A percentile compares a stretch with the other conserved stretches of the same genome.
Evolutionary conservation across 2,888 invertebrate species (phyloP).

Genomic region (Acanthosepion pharaonis): DNA sequence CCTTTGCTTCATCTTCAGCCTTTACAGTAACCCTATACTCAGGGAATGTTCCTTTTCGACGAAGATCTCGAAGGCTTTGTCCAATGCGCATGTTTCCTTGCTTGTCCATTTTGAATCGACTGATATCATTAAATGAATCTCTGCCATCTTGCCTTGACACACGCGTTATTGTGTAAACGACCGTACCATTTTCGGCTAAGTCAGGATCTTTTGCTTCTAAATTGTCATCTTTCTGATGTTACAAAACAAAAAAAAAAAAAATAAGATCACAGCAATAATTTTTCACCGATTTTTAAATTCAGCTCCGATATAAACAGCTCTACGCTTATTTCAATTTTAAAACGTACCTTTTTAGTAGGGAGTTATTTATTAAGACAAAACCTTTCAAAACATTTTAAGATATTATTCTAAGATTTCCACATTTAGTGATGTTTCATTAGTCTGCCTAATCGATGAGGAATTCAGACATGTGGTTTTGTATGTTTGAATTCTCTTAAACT

Average conservation of each 20-base stretch:
- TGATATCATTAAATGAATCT: slow-evolving; percentile 51
- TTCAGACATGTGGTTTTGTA: too few species aligned
- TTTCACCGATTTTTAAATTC: too few species aligned
- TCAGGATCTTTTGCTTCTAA: slow-evolving; percentile 53
- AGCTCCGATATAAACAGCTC: too few species aligned
- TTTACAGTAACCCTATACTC: slow-evolving; percentile 52
- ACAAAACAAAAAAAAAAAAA: background rate
- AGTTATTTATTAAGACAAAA: too few species aligned
- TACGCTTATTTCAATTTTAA: too few species aligned
- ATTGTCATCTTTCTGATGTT: slow-evolving; percentile 48
- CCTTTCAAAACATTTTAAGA: too few species aligned
- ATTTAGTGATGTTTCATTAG: too few species aligned
- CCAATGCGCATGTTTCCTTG: slow-evolving; percentile 51
- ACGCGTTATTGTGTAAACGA: slow-evolving; percentile 51
- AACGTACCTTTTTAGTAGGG: too few species aligned
- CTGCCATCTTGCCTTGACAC: slow-evolving; percentile 49
- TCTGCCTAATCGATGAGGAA: too few species aligned
- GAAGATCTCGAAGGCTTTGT: slow-evolving; percentile 53
- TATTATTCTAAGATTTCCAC: too few species aligned
- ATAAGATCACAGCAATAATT: background rate
- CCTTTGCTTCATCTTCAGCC: slow-evolving; percentile 53
- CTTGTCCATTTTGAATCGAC: slow-evolving; percentile 53
- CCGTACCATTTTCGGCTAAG: slow-evolving; percentile 52
- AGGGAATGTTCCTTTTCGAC: slow-evolving; percentile 52
- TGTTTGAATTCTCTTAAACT: too few species aligned